phyloP scores from a whole-genome alignment of 64 coral and sea anemone species.

The Orbicella faveolata region DNA sequence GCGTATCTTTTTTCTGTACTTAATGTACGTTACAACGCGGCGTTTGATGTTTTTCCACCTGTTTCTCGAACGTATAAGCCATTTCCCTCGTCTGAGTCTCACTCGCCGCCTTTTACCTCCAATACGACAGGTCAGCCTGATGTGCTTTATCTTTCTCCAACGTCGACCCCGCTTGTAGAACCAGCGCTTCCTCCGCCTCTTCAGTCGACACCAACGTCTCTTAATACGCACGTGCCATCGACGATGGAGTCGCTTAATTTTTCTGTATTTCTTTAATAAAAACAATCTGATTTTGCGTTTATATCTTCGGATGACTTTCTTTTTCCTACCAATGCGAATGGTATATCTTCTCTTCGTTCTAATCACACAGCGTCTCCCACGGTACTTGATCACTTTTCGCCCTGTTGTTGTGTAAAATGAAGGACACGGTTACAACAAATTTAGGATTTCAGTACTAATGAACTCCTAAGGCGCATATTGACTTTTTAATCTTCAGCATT shows the following conservation, averaged over 20 bases:
- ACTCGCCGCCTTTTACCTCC: background rate
- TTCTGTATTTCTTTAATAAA: background rate
- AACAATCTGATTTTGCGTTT: background rate
- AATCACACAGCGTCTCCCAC: background rate
- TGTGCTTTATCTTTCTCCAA: background rate
- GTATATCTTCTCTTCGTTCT: background rate
- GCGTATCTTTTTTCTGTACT: background rate
- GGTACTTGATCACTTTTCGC: background rate
- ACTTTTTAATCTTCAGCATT: no score
- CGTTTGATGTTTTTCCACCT: background rate
- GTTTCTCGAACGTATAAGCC: background rate
- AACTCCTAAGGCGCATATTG: no score
- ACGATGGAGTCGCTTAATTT: background rate
- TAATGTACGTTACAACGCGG: background rate
- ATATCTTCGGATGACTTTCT: background rate
- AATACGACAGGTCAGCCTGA: conserved; percentile 2
- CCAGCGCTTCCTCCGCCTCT: background rate
- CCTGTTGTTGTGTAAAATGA: background rate
- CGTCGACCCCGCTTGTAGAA: background rate
- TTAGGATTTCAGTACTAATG: no score
- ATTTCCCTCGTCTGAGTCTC: background rate
- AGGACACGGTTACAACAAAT: no score
- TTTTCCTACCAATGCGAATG: background rate
- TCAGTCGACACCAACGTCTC: background rate
- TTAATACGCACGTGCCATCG: background rate